A percentile compares a stretch with the other conserved stretches of the same genome.
Conservation (phyloP, 2,797 vertebrate species). For the Sebastes baramenuke region DNA sequence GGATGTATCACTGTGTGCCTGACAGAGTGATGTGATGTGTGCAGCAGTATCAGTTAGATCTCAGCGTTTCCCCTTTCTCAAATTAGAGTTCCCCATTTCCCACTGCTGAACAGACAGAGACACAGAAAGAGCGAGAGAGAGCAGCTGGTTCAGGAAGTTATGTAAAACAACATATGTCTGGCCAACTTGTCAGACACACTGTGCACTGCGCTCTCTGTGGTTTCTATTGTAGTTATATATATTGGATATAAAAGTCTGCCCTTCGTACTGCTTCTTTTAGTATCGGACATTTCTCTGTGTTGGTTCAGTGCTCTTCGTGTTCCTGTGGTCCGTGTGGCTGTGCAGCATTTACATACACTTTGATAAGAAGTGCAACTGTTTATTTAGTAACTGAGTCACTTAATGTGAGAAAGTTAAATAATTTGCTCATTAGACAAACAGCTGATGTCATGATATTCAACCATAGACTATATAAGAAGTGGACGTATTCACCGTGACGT, state of each 20-base stretch:
- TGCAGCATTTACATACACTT: not conserved
- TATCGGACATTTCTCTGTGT: not conserved
- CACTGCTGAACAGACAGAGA: constrained; percentile 44
- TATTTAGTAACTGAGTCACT: not conserved
- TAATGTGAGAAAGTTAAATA: not conserved
- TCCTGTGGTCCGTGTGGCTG: not conserved
- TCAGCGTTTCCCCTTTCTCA: constrained; percentile 72
- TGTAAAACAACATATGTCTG: constrained; percentile 44
- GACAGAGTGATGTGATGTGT: constrained; percentile 7
- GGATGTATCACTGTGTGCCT: not conserved
- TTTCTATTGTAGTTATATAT: not conserved
- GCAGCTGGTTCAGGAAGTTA: constrained; percentile 63
- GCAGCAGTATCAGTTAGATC: constrained; percentile 53
- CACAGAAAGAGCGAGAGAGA: not conserved
- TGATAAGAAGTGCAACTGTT: not conserved
- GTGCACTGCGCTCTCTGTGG: not conserved
- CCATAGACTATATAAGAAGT: too few species aligned
- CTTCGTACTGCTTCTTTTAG: not conserved
- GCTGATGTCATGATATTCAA: not conserved
- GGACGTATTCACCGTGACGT: too few species aligned
- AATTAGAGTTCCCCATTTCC: constrained; percentile 74
- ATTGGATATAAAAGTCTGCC: not conserved
- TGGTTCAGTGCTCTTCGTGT: not conserved
- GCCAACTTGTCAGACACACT: constrained; percentile 14
- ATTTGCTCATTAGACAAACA: not conserved